Percentiles rank a stretch among this genome's conserved stretches.
These are phyloP conservation scores for Cylas formicarius DNA, from an alignment of 1,140 invertebrate genomes.

Conservation along the genomic window DNA sequence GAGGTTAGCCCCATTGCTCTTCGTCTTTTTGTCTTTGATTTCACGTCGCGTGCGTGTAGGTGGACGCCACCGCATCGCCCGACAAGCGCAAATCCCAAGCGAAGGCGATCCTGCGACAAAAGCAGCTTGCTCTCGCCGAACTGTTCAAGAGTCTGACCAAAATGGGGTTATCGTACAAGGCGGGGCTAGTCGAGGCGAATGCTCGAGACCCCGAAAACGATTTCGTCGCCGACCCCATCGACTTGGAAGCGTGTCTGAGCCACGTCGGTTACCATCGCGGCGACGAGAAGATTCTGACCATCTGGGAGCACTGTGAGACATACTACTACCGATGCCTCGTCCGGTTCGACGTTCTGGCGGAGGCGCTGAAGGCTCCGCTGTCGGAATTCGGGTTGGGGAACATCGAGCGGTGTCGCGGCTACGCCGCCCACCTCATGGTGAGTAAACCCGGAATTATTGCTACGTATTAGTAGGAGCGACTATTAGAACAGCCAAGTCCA, in stretches of 20 bases:
- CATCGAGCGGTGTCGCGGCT: conserved; percentile 79
- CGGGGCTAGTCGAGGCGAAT: conserved; percentile 53
- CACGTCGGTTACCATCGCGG: conserved; percentile 43
- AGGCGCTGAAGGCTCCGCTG: conserved; percentile 56
- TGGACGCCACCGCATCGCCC: conserved; percentile 55
- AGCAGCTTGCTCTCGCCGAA: conserved; percentile 73
- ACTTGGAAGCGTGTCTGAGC: conserved; percentile 48
- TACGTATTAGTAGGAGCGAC: no score
- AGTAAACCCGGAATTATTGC: no score
- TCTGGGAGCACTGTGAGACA: conserved; percentile 68
- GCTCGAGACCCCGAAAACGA: conserved; percentile 41
- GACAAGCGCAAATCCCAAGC: conserved; percentile 73
- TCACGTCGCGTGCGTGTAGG: conserved; percentile 39
- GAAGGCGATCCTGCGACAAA: conserved; percentile 74
- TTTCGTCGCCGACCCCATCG: conserved; percentile 52
- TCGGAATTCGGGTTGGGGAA: conserved; percentile 73
- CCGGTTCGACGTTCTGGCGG: conserved; percentile 58
- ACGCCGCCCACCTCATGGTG: conserved; percentile 51
- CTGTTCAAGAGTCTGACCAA: conserved; percentile 69
- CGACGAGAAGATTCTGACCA: conserved; percentile 49
- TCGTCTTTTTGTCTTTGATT: not conserved
- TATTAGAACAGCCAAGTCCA: no score
- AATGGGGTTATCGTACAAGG: conserved; percentile 69
- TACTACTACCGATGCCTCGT: conserved; percentile 70
- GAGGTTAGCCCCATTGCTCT: conserved; percentile 46